These are phyloP conservation scores for Argyresthia goedartella DNA, from an alignment of 2,888 invertebrate species.

Conservation along the genomic window DNA sequence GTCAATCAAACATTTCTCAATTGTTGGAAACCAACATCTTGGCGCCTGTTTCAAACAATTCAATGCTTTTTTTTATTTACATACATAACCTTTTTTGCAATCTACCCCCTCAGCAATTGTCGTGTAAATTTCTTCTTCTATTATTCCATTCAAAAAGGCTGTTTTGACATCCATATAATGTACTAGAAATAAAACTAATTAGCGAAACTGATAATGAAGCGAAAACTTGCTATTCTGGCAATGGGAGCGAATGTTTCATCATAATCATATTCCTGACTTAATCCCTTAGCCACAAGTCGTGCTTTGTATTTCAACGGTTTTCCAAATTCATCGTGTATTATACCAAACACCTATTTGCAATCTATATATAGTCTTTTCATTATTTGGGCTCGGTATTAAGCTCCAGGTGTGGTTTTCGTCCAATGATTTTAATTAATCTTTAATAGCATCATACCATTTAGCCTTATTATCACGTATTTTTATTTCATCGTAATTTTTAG, in stretches of 20 bases:
- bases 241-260: not conserved
- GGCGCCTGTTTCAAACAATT: constrained; percentile 18
- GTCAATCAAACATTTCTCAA: constrained; percentile 12
- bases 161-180: constrained; percentile 18
- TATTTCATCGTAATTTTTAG: constrained; percentile 13
- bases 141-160: constrained; percentile 16
- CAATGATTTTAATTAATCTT: constrained; percentile 16
- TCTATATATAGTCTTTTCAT: constrained; percentile 19
- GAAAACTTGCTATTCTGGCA: not conserved
- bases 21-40: constrained; percentile 16
- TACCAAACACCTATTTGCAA: constrained; percentile 16
- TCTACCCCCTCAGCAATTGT: constrained; percentile 15
- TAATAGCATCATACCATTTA: constrained; percentile 13
- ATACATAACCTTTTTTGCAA: constrained; percentile 13
- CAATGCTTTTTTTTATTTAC: constrained; percentile 20
- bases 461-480: constrained; percentile 9
- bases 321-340: constrained; percentile 16
- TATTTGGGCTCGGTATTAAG: constrained; percentile 13
- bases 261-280: constrained; percentile 21
- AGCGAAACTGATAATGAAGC: not conserved
- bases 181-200: constrained; percentile 7
- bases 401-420: constrained; percentile 17
- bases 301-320: constrained; percentile 17
- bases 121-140: constrained; percentile 18
- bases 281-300: constrained; percentile 21